Evolutionary conservation across 1,140 invertebrate genomes (phyloP), one percentile per base, ranked within the genome.

Genomic region (Sycophaga agraensis): DNA sequence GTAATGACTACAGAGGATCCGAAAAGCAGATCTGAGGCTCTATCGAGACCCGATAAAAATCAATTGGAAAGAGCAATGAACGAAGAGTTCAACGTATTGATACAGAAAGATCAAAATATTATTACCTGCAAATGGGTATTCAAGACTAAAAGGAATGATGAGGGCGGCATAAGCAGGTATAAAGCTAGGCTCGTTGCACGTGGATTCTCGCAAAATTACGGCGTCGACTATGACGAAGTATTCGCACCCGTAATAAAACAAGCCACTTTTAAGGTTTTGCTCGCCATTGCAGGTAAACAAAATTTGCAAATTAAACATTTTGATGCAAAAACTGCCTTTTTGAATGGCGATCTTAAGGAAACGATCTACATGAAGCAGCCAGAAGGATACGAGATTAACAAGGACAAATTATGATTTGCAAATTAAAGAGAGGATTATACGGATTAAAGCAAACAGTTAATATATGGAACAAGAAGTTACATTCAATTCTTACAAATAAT

Each of bases 151-250:
- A 21, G 6, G 6, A 45, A 46, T 21, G 12, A 2, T 4, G 14
- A 58, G 0, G 56, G 56, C 1, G 4, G 11, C 9, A 4, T 49
- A 11, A 8, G 21, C 0, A 48, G 22, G 8, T 49, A 49, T 40
- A 48, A 39, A 22, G 56, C 56, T 22, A 19, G 56, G 2, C 45
- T 58, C 4, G 56, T 39, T 2, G 45, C 56, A 11, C 40, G 24
- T 12, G 56, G 56, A 1, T 58, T 58, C 34, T 40, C 45, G 1
- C 56, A 58, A 22, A 48, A 49, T 12, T 40, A 17, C 24, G 56
- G 56, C 1, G n/a, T 28, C 1, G 31, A 58, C 21, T 57, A 35
- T 16, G 12, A 34, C 14, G 55, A 57, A 46, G 26, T 19, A 12
- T 57, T 46, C 22, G 21, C 43, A 16, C 55, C 31, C n/a, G 43